Conservation (phyloP, 2,113 vertebrate genomes). For the Erpornis zantholeuca region DNA sequence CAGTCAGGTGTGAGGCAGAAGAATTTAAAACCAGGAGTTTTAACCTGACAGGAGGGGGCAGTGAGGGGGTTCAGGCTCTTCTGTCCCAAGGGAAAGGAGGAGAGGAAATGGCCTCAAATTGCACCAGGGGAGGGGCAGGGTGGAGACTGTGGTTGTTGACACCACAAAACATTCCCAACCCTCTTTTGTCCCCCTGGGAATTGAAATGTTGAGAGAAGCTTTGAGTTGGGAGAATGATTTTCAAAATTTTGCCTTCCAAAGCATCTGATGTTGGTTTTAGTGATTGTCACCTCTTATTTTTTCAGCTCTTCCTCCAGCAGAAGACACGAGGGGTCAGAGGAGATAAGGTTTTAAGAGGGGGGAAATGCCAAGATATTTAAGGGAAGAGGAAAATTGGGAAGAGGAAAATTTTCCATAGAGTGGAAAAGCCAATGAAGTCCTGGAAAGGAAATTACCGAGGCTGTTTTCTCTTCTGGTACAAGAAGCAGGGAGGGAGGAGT, state of each 20-base stretch:
- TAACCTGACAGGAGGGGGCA: background rate
- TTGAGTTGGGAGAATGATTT: background rate
- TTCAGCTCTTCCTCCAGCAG: background rate
- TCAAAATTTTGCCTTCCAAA: background rate
- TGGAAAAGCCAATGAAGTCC: background rate
- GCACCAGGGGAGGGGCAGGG: background rate
- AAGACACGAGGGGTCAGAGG: background rate
- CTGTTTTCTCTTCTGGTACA: background rate
- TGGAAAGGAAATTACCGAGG: background rate
- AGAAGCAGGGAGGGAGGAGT: background rate
- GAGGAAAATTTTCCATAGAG: background rate
- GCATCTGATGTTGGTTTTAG: background rate
- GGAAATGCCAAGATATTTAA: background rate
- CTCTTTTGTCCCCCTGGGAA: background rate
- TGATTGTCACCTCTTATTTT: background rate
- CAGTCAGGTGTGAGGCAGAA: background rate
- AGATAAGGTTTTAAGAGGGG: background rate
- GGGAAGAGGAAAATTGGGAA: background rate
- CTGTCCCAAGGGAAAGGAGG: background rate
- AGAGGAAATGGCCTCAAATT: background rate
- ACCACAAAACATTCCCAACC: background rate
- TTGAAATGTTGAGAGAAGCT: background rate
- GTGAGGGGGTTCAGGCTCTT: background rate
- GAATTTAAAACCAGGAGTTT: background rate
- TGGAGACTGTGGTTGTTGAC: background rate